Evolutionary conservation across 2,888 invertebrate genomes (phyloP), one percentile per base, ranked within the genome.

Genomic region (Coecobrya sp.): DNA sequence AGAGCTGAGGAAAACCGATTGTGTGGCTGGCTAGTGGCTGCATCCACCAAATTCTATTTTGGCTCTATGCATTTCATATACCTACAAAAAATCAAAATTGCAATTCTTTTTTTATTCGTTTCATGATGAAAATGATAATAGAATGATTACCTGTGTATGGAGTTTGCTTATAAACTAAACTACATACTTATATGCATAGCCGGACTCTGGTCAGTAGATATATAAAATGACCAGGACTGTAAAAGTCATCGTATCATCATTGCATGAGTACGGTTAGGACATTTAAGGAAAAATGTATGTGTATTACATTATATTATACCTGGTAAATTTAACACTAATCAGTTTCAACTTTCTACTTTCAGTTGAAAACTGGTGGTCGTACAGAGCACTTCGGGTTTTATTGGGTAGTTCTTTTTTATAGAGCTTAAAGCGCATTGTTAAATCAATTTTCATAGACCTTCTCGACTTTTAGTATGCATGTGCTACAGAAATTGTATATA

Each of bases 311-410:
- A n/a, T n/a, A n/a, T n/a, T n/a, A n/a, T n/a, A n/a, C n/a, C n/a
- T n/a, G n/a, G n/a, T n/a, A n/a, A 70, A 70, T 19, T 70, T n/a
- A 36, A 10, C 42, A n/a, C 4, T n/a, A 70, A 45, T 49, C 13
- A 27, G 19, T 76, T 49, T 76, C 49, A 42, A 79, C 45, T 27
- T 79, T 25, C 16, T 25, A 59, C 10, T 59, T 36, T 70, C 84
- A 89, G 89, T 89, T 59, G 52, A 55, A 89, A 84, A 73, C 55
- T 70, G n/a, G 89, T 55, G 84, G 52, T 89, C 89, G 70, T 42
- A 19, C 70, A 27, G 82, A 68, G 36, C 82, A 89, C 19, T 88
- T 30, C 49, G 27, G 79, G 76, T 88, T 89, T 79, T 79, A 52
- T 79, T 19, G n/a, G 13, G 42, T 45, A 27, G 45, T 45, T 22